Conservation (phyloP, 2,888 invertebrate genomes). For the Drosophila lacicola region DNA sequence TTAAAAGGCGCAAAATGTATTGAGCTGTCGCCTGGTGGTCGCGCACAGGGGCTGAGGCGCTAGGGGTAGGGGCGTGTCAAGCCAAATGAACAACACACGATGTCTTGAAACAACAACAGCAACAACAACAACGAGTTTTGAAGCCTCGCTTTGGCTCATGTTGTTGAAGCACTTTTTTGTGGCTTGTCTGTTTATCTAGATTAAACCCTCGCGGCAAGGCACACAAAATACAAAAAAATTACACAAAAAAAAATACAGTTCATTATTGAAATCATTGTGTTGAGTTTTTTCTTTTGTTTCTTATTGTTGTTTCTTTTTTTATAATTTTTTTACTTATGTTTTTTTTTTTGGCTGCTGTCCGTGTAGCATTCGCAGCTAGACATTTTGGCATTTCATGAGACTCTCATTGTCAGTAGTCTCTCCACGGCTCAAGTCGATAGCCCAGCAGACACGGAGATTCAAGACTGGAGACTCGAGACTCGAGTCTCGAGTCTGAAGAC, state of each 20-base stretch:
- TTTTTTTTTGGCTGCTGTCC: constrained; percentile 44
- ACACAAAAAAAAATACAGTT: constrained; percentile 64
- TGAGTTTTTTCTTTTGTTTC: constrained; percentile 33
- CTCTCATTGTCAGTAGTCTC: constrained; percentile 62
- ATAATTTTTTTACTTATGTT: constrained; percentile 21
- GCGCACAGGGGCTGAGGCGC: constrained; percentile 27
- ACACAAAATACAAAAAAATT: constrained; percentile 34
- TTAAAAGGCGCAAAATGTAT: constrained; percentile 79
- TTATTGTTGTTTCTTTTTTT: constrained; percentile 20
- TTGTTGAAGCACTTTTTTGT: constrained; percentile 64
- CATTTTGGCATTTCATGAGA: constrained; percentile 80
- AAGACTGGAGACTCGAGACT: constrained; percentile 18
- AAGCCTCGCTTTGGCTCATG: constrained; percentile 54
- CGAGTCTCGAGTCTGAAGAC: constrained; percentile 13
- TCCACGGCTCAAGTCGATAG: constrained; percentile 34
- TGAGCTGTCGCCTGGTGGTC: constrained; percentile 61
- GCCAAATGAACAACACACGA: constrained; percentile 63
- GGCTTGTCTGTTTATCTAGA: constrained; percentile 75
- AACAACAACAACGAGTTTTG: constrained; percentile 49
- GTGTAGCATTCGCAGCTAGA: constrained; percentile 74
- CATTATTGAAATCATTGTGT: constrained; percentile 80
- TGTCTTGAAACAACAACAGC: constrained; percentile 44
- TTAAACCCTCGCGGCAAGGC: constrained; percentile 71
- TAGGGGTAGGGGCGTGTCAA: constrained; percentile 52
- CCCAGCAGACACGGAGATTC: constrained; percentile 49